Conservation (phyloP, 2,113 vertebrate species). For the Brachypteracias leptosomus region DNA sequence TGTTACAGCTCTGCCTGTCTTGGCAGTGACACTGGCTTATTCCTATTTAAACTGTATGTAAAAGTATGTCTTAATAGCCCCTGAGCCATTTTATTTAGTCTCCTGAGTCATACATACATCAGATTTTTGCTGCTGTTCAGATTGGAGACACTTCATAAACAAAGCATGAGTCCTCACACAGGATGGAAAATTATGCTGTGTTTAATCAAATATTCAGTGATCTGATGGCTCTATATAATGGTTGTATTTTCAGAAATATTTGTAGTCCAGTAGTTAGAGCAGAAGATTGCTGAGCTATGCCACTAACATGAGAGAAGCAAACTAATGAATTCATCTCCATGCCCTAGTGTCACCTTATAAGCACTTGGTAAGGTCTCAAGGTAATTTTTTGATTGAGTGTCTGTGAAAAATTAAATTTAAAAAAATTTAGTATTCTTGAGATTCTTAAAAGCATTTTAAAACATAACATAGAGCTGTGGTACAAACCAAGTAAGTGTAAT, state of each 20-base stretch:
- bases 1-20: constrained; percentile 26
- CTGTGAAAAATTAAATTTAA: neutral
- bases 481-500: neutral
- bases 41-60: constrained; percentile 54
- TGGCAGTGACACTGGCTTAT: constrained; percentile 53
- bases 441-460: neutral
- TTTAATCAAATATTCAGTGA: constrained; percentile 1
- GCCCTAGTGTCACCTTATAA: neutral
- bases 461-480: neutral
- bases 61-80: constrained; percentile 30
- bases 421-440: neutral
- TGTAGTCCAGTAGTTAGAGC: neutral
- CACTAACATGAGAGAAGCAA: neutral
- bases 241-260: neutral
- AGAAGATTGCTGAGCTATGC: neutral
- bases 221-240: neutral
- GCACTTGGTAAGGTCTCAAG: neutral
- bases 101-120: constrained; percentile 46
- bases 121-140: constrained; percentile 47
- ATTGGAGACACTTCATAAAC: constrained; percentile 44
- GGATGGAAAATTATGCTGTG: neutral
- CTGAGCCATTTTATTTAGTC: constrained; percentile 50
- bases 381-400: neutral
- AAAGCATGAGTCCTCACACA: neutral
- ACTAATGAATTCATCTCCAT: neutral